Evolutionary conservation across 1,140 invertebrate genomes (phyloP), one percentile per base, ranked within the genome.

Genomic region (Oreohelix idahoensis): DNA sequence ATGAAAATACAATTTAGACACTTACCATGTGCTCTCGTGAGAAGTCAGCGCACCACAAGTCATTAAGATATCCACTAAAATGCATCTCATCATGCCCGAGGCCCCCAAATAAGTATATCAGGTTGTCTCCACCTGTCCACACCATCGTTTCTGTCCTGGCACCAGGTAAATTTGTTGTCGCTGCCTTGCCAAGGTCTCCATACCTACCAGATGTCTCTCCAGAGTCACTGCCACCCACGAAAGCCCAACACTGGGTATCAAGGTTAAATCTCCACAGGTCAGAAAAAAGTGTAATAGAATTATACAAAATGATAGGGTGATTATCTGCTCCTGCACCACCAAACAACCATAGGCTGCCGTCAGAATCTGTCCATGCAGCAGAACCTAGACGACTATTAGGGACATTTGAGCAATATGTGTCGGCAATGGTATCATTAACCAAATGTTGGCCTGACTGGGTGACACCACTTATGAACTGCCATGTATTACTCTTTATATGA

Each of bases 341-440:
- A 84, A 88, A 88, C 80, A 89, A 77, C 88, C 88, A 89, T n/a
- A 89, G 71, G 29, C 84, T 78, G 5, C 80, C 83, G 0, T 79
- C 38, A 26, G 63, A 32, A 63, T 89, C 87, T 71, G 79, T 78
- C 87, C 87, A 89, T 4, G 84, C 63, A 5, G 85, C 84, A 36
- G 84, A 79, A 35, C 84, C 70, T 17, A 84, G 32, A 35, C 88
- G 84, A 69, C 88, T 84, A 17, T 86, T 85, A 26, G 88, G 88
- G 0, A 71, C 4, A 51, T 69, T 2, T 58, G 71, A 0, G 17
- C 23, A 39, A n/a, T 73, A 0, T 51, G 32, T 29, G 49, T 29
- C 13, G 5, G 11, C 13, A 53, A 39, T 45, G 39, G 17, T 81
- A 71, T 23, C 80, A 26, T 35, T 63, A 23, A 13, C 85, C 81